Base-by-base conservation (phyloP, 2,888 invertebrate species). In the Sinotaia quadrata region DNA sequence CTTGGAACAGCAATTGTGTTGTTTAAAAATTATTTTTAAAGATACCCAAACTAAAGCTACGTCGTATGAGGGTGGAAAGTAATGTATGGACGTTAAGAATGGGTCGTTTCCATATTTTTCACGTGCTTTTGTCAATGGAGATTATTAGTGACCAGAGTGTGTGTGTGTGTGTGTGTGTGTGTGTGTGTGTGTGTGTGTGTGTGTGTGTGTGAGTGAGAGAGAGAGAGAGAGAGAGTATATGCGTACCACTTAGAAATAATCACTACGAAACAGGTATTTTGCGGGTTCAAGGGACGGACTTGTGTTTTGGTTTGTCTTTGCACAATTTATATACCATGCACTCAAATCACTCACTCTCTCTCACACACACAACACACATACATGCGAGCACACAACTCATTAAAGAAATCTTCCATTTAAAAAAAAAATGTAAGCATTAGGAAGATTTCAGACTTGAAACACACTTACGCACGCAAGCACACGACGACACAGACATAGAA, bases 351-450 rank as follows among this genome's bases (percentile, higher is more conserved):
- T 8, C 24, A 52, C 52, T 8, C 3, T 3, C 15, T 10, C 15
- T 29, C 52, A 52, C 52, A 52, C 52, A 24, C 52, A 52, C 52
- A 27, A 52, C 52, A 52, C 52, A 52, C 21, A 52, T 31, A 52
- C 24, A 52, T 4, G 4, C 24, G 31, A 2, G 31, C 52, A 52
- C 21, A 52, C 52, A 52, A 27, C n/a, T n/a, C n/a, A n/a, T n/a
- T n/a, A n/a, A n/a, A n/a, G n/a, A n/a, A n/a, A n/a, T n/a, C n/a
- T n/a, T n/a, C n/a, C n/a, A n/a, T n/a, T n/a, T n/a, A n/a, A n/a
- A n/a, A n/a, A n/a, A n/a, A n/a, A n/a, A n/a, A n/a, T n/a, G n/a
- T n/a, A n/a, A n/a, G n/a, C n/a, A n/a, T n/a, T n/a, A n/a, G n/a
- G n/a, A n/a, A n/a, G n/a, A n/a, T n/a, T n/a, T n/a, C n/a, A n/a